Conservation (phyloP, 2,113 vertebrate species). For the Cololabis saira region DNA sequence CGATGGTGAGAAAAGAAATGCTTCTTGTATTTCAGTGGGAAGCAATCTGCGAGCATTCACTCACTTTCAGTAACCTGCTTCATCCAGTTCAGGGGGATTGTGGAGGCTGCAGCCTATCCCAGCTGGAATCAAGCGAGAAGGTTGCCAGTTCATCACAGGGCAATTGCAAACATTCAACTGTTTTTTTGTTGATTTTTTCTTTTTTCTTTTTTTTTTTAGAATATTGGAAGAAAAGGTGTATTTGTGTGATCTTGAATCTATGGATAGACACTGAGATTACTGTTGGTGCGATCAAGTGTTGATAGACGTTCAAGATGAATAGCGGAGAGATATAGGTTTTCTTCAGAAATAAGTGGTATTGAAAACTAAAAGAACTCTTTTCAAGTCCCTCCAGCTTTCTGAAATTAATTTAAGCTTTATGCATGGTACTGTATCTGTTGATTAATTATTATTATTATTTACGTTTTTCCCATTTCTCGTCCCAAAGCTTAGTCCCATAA, state of each 20-base stretch:
- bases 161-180: too few relatives aligned
- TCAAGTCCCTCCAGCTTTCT: conserved; percentile 50
- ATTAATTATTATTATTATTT: conserved; percentile 6
- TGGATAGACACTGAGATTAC: conserved; percentile 50
- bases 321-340: conserved; percentile 30
- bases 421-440: conserved; percentile 68
- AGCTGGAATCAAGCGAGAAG: too few relatives aligned
- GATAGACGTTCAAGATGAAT: conserved; percentile 25
- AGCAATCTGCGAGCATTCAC: neutral
- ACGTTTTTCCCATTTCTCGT: conserved; percentile 56
- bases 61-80: too few relatives aligned
- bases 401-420: conserved; percentile 65
- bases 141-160: too few relatives aligned
- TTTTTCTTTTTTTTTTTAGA: too few relatives aligned
- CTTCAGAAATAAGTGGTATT: conserved; percentile 42
- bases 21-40: conserved; percentile 47
- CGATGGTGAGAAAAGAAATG: conserved; percentile 50
- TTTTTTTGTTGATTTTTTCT: too few relatives aligned
- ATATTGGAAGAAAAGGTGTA: conserved; percentile 45
- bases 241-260: conserved; percentile 55
- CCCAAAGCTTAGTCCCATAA: conserved; percentile 77
- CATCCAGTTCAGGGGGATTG: too few relatives aligned
- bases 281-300: conserved; percentile 24
- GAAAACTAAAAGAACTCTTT: conserved; percentile 55
- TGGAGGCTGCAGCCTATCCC: too few relatives aligned